Conservation (phyloP, 2,888 invertebrate species). For the Apocheima hispidaria region DNA sequence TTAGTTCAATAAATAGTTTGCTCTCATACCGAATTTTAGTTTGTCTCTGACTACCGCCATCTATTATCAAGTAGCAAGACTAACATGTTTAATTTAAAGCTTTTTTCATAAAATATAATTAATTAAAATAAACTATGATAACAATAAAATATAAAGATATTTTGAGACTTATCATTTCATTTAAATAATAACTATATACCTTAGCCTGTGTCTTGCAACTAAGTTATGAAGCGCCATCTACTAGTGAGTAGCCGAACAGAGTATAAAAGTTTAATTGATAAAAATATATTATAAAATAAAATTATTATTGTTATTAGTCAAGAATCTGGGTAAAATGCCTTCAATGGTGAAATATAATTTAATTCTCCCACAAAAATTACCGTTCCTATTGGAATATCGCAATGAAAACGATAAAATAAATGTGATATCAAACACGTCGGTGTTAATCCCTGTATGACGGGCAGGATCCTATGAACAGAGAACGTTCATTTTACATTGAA, state of each 20-base stretch:
- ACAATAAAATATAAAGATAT: neutral
- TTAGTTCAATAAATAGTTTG: too few species aligned
- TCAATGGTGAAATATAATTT: too few species aligned
- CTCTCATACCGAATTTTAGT: neutral
- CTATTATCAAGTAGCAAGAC: conserved; percentile 56
- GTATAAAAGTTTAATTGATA: neutral
- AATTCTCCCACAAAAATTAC: neutral
- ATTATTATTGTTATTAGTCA: too few species aligned
- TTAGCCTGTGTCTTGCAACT: neutral
- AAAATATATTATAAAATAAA: too few species aligned
- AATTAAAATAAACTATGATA: neutral
- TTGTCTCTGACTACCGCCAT: conserved; percentile 45
- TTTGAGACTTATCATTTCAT: neutral
- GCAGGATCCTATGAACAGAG: conserved; percentile 59
- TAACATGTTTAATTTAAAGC: conserved; percentile 14
- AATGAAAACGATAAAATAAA: conserved; percentile 50
- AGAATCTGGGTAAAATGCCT: too few species aligned
- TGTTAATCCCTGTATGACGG: conserved; percentile 56
- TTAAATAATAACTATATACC: neutral
- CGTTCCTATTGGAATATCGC: neutral
- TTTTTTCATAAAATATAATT: neutral
- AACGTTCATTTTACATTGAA: conserved; percentile 65
- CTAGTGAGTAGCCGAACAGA: conserved; percentile 7
- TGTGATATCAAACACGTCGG: conserved; percentile 19
- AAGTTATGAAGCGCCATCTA: conserved; percentile 9